Base-by-base conservation (phyloP, 2,113 vertebrate species). In the Rattus rattus region DNA sequence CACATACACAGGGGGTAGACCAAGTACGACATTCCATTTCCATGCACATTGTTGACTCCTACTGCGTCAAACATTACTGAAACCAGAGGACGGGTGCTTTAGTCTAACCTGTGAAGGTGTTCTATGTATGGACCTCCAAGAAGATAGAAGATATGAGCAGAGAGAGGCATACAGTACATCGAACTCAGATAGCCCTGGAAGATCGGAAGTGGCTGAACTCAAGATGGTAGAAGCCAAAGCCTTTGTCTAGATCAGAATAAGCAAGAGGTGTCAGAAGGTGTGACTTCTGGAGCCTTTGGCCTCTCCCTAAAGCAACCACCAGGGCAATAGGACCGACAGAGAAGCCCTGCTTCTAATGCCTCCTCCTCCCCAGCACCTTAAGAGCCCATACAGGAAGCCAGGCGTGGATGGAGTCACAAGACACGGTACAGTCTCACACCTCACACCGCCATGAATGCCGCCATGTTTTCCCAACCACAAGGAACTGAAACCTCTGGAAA, bases 51-150 rank as follows among this genome's bases (percentile, higher is more conserved):
- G 30, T 76, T 30, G 7, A 20, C 12, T 86, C 9, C 13, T 28
- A 12, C 5, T 0, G 0, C 36, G 39, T 79, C 39, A 56, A 36
- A 26, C 75, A 14, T 56, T 2, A 28, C 6, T 12, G 63, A 88
- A 85, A 49, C 11, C 36, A 12, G 16, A 54, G 49, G 22, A 70
- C 17, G 7, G 33, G 17, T 16, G 26, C 26, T 24, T 90, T n/a
- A 2, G 39, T 85, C 39, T 61, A 43, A 28, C 8, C 61, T 22
- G 2, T 20, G 43, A 36, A 43, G 7, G 5, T 65, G 20, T 26
- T 39, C 24, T 22, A 0, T 14, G 28, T 0, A 22, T 1, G 13
- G 30, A 24, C 33, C 6, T 0, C 59, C 39, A 20, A 85, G 43
- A 56, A 83, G 79, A 13, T 3, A 63, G n/a, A 59, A 59, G 36